Evolutionary conservation across 2,113 vertebrate species (phyloP).

Genomic region (Pelodiscus sinensis): DNA sequence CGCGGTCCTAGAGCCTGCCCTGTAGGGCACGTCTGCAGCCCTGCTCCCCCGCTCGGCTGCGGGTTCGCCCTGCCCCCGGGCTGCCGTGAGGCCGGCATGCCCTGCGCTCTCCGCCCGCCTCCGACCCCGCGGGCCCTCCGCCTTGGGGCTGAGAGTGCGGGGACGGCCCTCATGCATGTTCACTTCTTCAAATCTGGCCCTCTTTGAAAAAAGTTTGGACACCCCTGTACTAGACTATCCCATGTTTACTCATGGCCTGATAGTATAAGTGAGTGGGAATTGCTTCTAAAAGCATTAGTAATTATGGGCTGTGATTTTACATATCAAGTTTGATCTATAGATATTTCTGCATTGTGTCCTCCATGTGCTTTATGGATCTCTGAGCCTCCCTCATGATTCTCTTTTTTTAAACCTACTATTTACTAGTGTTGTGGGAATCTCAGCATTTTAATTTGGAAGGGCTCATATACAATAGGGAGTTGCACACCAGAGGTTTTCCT

Average conservation of each 20-base stretch:
- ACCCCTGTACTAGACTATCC: background rate
- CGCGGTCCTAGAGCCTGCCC: too few relatives aligned
- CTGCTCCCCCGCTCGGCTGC: too few relatives aligned
- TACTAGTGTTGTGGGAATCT: background rate
- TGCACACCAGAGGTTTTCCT: background rate
- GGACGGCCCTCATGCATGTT: too few relatives aligned
- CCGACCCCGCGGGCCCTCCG: too few relatives aligned
- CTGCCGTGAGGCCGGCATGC: too few relatives aligned
- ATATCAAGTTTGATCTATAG: background rate
- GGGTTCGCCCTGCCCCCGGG: too few relatives aligned
- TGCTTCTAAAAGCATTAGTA: background rate
- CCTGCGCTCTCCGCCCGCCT: too few relatives aligned
- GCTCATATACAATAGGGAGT: background rate
- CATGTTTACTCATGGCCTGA: background rate
- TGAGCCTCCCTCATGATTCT: background rate
- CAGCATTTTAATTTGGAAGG: background rate
- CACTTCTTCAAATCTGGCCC: too few relatives aligned
- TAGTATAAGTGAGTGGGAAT: background rate
- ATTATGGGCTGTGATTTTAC: background rate
- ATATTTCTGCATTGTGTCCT: background rate
- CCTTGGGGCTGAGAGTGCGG: too few relatives aligned
- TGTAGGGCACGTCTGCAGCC: too few relatives aligned
- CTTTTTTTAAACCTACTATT: background rate
- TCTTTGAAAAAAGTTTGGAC: too few relatives aligned
- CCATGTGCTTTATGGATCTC: background rate